Conservation (phyloP, 2,797 vertebrate species). For the Gorsachius magnificus region DNA sequence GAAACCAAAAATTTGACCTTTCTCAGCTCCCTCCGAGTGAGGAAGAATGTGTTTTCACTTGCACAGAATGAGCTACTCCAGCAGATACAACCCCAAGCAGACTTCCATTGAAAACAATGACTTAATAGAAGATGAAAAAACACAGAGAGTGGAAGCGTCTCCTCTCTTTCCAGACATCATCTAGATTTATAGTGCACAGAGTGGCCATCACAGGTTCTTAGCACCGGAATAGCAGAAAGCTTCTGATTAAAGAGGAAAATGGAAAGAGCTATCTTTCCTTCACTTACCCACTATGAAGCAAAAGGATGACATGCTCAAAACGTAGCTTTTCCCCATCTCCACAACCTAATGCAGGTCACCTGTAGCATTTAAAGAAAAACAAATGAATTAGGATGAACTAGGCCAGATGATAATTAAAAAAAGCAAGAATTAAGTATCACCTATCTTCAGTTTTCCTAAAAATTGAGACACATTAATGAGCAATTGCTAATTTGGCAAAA, state of each 20-base stretch:
- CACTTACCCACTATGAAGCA: rapidly evolving
- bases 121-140: background rate
- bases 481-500: background rate
- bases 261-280: background rate
- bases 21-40: background rate
- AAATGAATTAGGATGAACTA: background rate
- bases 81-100: background rate
- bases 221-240: background rate
- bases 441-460: background rate
- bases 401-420: background rate
- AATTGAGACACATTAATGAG: background rate
- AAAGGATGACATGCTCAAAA: background rate
- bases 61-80: background rate
- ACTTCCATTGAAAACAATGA: background rate
- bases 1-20: background rate
- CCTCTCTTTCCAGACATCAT: background rate
- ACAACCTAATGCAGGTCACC: background rate
- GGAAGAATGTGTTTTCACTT: background rate
- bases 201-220: background rate
- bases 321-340: background rate
- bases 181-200: background rate
- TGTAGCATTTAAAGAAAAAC: background rate
- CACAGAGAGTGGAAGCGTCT: rapidly evolving
- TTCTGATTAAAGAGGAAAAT: background rate
- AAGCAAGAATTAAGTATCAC: background rate